A percentile compares a stretch with the other conserved stretches of the same genome.
Conservation (phyloP, 2,888 invertebrate species). For the Stenodera caucasica region DNA sequence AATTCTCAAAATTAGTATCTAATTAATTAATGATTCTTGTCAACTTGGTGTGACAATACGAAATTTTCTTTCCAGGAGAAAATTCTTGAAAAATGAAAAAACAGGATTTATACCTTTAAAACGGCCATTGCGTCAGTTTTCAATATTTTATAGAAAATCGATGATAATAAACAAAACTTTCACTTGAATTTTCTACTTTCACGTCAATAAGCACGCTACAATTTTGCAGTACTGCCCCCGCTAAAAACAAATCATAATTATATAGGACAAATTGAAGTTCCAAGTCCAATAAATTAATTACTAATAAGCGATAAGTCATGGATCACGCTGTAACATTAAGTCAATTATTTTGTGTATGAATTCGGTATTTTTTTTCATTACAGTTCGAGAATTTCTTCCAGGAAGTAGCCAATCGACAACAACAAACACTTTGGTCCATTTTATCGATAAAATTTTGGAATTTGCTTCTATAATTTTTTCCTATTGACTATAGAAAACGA, state of each 20-base stretch:
- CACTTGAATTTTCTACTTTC: background rate
- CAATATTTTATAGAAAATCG: background rate
- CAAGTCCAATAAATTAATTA: constrained; percentile 32
- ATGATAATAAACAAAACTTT: background rate
- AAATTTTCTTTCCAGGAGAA: too few relatives aligned
- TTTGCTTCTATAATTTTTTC: background rate
- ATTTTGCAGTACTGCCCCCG: constrained; percentile 26
- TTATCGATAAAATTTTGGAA: constrained; percentile 8
- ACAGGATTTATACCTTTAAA: constrained; percentile 4
- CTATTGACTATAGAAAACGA: too few relatives aligned
- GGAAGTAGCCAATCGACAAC: constrained; percentile 14
- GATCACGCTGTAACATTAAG: constrained; percentile 25
- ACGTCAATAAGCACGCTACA: background rate
- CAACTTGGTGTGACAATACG: too few relatives aligned
- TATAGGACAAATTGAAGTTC: constrained; percentile 32
- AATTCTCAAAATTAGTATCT: too few relatives aligned
- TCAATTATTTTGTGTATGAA: background rate
- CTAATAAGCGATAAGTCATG: constrained; percentile 24
- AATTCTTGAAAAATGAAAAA: too few relatives aligned
- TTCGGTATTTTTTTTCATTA: constrained; percentile 8
- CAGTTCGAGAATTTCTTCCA: constrained; percentile 10
- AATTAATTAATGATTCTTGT: too few relatives aligned
- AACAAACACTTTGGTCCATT: too few relatives aligned
- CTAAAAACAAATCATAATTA: constrained; percentile 26
- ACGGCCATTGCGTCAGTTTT: too few relatives aligned